phyloP scores from a whole-genome alignment of 2,113 vertebrate genomes.

The Megaptera novaeangliae region DNA sequence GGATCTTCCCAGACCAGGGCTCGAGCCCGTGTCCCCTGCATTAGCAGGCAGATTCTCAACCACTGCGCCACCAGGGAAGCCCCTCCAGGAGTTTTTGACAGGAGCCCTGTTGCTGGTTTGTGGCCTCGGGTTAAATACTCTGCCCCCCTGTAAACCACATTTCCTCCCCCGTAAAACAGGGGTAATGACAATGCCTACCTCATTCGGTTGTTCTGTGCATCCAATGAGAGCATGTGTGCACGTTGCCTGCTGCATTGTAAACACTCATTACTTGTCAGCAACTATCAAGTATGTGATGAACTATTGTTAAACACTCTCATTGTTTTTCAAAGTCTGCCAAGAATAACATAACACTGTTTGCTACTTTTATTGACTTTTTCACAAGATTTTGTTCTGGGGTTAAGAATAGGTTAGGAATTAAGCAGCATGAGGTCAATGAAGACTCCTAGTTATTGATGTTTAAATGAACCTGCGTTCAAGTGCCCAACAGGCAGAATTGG shows the following conservation, averaged over 20 bases:
- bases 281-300: constrained; percentile 52
- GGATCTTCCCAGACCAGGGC: no score
- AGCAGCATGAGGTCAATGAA: constrained; percentile 60
- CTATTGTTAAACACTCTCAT: constrained; percentile 56
- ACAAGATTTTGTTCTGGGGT: constrained; percentile 51
- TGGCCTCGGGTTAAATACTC: constrained; percentile 5
- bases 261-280: constrained; percentile 43
- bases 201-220: background rate
- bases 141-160: constrained; percentile 29
- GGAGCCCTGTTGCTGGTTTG: background rate
- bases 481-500: constrained; percentile 9
- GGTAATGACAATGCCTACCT: constrained; percentile 3
- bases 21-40: no score
- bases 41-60: no score
- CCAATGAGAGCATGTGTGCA: background rate
- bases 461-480: constrained; percentile 56
- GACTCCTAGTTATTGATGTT: constrained; percentile 49
- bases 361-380: constrained; percentile 69
- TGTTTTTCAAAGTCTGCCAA: constrained; percentile 60
- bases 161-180: constrained; percentile 14
- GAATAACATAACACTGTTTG: constrained; percentile 58
- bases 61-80: no score
- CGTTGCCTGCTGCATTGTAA: constrained; percentile 24
- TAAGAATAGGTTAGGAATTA: constrained; percentile 67
- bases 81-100: background rate